Base-by-base conservation (phyloP, 2,797 vertebrate species). In the Geotrypetes seraphini region DNA sequence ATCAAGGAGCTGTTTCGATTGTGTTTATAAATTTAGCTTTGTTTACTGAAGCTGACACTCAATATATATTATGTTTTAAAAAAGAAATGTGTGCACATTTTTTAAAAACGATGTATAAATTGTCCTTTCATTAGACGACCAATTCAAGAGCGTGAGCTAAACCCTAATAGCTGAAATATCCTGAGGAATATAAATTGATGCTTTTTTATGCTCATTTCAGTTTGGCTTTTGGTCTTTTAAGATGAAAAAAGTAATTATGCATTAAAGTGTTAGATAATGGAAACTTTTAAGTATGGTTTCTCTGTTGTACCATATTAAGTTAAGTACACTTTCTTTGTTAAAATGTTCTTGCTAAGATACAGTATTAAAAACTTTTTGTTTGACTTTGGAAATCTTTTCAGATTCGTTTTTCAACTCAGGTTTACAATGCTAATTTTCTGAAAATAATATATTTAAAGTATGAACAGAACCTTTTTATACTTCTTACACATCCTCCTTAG, bases 261-360 rank as follows among this genome's bases (percentile, higher is more conserved):
- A 35, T 62, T 81, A 81, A 70, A 63, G 60, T 73, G 64, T 72
- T 83, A 78, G 74, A 66, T 56, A 67, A 57, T 78, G 69, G 63
- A 73, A 71, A 66, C 50, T 71, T 79, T 66, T 48, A 70, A 74
- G 67, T 76, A 66, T 71, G 64, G 63, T 81, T 82, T 81, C 68
- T 83, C 71, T 79, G 74, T 83, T 81, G 55, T 78, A 76, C 58
- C 66, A 78, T 76, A 76, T 84, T 81, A 78, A 83, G 71, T 86
- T 87, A 78, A 84, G 58, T 75, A 78, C 60, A 67, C 64, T 65
- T 75, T 79, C 71, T 84, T 83, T 80, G 74, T 82, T 84, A 66
- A 83, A 81, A 81, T 88, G 80, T 86, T 83, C 77, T 85, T 85
- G 77, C 63, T 83, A 78, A 84, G 74, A 76, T 78, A 82, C 79